phyloP scores from a whole-genome alignment of 2,888 invertebrate species.

The Cabera pusaria region DNA sequence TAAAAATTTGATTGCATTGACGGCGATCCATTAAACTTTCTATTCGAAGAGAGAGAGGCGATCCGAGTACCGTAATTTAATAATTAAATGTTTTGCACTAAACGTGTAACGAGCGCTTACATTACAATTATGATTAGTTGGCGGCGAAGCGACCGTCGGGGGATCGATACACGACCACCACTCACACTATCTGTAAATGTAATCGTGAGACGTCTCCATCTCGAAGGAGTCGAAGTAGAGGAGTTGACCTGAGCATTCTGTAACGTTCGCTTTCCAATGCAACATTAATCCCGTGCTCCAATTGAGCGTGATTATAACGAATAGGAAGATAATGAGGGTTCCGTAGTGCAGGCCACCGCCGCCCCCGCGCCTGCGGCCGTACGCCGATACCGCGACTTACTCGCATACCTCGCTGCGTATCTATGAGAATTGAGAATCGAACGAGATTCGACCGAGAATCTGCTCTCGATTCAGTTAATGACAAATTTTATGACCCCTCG shows the following conservation, averaged over 20 bases:
- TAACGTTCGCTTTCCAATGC: slow-evolving; percentile 22
- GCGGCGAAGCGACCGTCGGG: too few species aligned
- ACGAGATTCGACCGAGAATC: slow-evolving; percentile 11
- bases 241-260: too few species aligned
- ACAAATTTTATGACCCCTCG: slow-evolving; percentile 22
- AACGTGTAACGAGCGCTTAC: not conserved
- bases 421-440: slow-evolving; percentile 21
- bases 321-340: slow-evolving; percentile 37
- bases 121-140: slow-evolving; percentile 1
- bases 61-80: slow-evolving; percentile 5
- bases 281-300: slow-evolving; percentile 35
- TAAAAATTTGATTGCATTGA: slow-evolving; percentile 31
- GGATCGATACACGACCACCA: too few species aligned
- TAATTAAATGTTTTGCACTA: slow-evolving; percentile 15
- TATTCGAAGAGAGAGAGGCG: slow-evolving; percentile 14
- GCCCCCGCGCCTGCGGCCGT: slow-evolving; percentile 21
- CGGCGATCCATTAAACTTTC: slow-evolving; percentile 30
- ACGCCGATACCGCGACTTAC: slow-evolving; percentile 16
- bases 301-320: slow-evolving; percentile 36
- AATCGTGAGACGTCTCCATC: too few species aligned
- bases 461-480: slow-evolving; percentile 25
- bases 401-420: slow-evolving; percentile 13
- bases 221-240: too few species aligned
- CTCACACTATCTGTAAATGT: too few species aligned
- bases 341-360: slow-evolving; percentile 25